Percentiles rank a stretch among this genome's conserved stretches.
These are phyloP conservation scores for Platysternon megacephalum DNA, from an alignment of 2,113 vertebrate species.

Conservation along the genomic window DNA sequence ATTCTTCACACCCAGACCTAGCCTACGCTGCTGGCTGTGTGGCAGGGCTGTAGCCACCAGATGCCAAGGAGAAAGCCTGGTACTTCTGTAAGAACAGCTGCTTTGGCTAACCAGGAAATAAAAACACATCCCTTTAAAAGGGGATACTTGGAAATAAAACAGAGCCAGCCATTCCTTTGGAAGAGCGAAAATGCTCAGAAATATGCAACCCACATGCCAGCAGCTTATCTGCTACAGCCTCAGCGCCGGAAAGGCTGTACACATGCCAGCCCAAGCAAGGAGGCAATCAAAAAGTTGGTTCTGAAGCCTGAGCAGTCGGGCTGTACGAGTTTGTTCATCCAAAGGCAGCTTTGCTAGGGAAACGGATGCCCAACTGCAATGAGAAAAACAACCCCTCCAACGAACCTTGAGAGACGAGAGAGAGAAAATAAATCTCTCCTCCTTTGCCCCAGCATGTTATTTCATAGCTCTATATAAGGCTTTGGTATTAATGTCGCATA, in stretches of 20 bases:
- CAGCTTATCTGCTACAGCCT: not conserved
- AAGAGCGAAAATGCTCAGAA: not conserved
- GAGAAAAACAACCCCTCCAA: not conserved
- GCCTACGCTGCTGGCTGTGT: not conserved
- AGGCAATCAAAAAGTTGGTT: not conserved
- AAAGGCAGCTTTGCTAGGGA: not conserved
- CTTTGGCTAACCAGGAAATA: not conserved
- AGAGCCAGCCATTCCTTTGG: not conserved
- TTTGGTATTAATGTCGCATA: not conserved
- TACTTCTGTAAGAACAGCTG: not conserved
- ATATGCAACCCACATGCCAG: not conserved
- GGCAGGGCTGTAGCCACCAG: not conserved
- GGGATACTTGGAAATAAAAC: not conserved
- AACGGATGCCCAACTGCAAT: not conserved
- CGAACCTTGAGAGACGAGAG: not conserved
- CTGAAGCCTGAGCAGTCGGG: not conserved
- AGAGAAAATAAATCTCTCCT: not conserved
- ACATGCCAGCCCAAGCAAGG: rapidly evolving
- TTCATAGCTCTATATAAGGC: conserved; percentile 9
- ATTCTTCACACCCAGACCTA: not conserved
- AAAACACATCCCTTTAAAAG: not conserved
- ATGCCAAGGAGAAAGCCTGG: not conserved
- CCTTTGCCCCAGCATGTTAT: not conserved
- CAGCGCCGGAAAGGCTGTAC: not conserved
- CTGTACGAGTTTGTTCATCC: no score